Base-by-base conservation (phyloP, 2,797 vertebrate genomes). In the Ataeniobius toweri region DNA sequence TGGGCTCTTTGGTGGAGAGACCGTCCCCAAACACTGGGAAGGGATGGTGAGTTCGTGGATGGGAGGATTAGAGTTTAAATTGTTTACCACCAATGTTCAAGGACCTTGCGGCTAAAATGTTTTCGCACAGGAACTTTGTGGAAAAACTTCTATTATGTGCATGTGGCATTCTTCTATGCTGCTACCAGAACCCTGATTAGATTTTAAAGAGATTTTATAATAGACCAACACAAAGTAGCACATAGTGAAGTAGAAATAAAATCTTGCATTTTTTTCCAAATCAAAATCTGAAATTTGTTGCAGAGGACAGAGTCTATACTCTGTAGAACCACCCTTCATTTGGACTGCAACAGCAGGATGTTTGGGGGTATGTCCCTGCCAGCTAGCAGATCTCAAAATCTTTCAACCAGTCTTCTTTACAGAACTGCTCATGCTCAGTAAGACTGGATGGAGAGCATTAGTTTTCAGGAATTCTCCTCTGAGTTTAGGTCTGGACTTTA, bases 1-100 rank as follows among this genome's bases (percentile, higher is more conserved):
- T 78, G 85, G 78, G 89, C n/a, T 83, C 74, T 77, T 86, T 50
- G 73, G 86, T 80, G 79, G 75, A 81, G 81, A 84, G 79, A 70
- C 36, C 74, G 73, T 67, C 69, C 88, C 63, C 13, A 50, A 81
- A 85, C 39, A 81, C 75, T 81, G 83, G 80, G 79, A 83, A 78
- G 80, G 78, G 77, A 74, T 48, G 71, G 76, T 5, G 63, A 69
- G 72, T 70, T 16, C 71, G 2, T 71, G 1, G 44, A 58, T 50
- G 39, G 81, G 81, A 71, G 81, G 75, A 80, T 74, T 89, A 50
- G 50, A 74, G 74, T 82, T 77, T 67, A 24, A 39, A 77, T 82
- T 28, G 41, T 70, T 48, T 70, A 48, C 67, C 67, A 26, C 22
- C 63, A 67, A 1, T 70, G 41, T 70, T 70, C 44, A 48, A 28